Evolutionary conservation across 1,140 invertebrate species (phyloP).

Genomic region (Carcinoscorpius rotundicauda): DNA sequence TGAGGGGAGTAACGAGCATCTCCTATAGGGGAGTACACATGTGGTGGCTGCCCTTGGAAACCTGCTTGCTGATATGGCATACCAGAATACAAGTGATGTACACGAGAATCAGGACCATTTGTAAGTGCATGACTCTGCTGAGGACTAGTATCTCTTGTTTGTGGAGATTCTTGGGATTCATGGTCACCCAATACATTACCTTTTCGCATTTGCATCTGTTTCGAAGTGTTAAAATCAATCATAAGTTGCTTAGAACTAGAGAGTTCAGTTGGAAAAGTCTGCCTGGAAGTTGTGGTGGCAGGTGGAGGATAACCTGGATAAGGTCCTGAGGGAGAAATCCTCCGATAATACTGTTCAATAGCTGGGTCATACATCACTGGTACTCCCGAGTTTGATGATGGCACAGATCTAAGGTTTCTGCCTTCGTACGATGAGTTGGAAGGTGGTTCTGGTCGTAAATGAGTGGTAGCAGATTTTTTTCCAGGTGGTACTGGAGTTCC

Average conservation of each 20-base stretch:
- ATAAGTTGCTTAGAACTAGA: slow-evolving; percentile 42
- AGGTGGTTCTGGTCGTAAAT: not conserved
- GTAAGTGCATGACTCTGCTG: no score
- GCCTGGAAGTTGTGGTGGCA: not conserved
- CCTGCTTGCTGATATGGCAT: no score
- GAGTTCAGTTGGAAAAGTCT: slow-evolving; percentile 32
- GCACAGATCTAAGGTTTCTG: not conserved
- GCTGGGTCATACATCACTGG: slow-evolving; percentile 14
- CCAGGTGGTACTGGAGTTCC: slow-evolving; percentile 60
- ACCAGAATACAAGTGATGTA: no score
- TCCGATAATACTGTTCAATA: slow-evolving; percentile 25
- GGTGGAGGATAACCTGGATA: not conserved
- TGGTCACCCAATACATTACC: slow-evolving; percentile 10
- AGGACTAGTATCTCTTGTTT: no score
- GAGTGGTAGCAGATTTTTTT: slow-evolving; percentile 2
- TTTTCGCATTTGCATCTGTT: slow-evolving; percentile 24
- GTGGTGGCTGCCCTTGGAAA: no score
- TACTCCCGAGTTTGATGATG: slow-evolving; percentile 9
- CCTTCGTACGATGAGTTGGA: not conserved
- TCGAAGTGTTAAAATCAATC: slow-evolving; percentile 29
- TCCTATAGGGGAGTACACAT: no score
- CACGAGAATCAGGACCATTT: no score
- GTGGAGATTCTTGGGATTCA: not conserved
- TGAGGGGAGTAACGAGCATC: no score
- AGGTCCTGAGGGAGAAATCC: slow-evolving; percentile 25